Conservation (phyloP, 2,113 vertebrate genomes). For the Dipodomys merriami region DNA sequence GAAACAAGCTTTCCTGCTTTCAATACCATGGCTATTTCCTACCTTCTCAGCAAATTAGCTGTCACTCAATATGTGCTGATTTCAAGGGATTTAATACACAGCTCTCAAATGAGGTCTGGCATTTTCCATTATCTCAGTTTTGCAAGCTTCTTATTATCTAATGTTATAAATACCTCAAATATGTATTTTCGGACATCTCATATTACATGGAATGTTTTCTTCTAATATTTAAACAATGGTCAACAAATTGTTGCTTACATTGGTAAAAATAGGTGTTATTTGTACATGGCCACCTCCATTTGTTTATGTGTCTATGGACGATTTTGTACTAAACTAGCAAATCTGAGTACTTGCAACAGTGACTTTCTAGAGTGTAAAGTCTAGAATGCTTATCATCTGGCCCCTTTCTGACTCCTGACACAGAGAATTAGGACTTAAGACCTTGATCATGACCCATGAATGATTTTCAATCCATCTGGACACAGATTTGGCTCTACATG, state of each 20-base stretch:
- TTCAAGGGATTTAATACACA: neutral
- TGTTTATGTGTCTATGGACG: neutral
- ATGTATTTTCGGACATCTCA: neutral
- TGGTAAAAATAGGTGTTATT: neutral
- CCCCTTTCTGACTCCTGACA: neutral
- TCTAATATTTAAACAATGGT: neutral
- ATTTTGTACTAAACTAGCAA: neutral
- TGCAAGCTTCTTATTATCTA: neutral
- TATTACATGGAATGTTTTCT: neutral
- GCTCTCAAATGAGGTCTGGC: neutral
- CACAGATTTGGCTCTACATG: neutral
- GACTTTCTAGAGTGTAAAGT: fast-evolving
- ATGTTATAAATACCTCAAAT: neutral
- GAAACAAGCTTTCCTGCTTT: neutral
- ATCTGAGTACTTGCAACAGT: neutral
- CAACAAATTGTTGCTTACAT: neutral
- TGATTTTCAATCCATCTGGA: neutral
- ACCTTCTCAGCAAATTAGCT: neutral
- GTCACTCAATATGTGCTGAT: neutral
- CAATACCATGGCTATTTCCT: neutral
- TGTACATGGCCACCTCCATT: neutral
- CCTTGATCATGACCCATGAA: neutral
- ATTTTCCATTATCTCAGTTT: neutral
- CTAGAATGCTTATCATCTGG: neutral
- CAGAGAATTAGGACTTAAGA: neutral